Base-by-base conservation (phyloP, 2,113 vertebrate genomes). In the Gyps fulvus region DNA sequence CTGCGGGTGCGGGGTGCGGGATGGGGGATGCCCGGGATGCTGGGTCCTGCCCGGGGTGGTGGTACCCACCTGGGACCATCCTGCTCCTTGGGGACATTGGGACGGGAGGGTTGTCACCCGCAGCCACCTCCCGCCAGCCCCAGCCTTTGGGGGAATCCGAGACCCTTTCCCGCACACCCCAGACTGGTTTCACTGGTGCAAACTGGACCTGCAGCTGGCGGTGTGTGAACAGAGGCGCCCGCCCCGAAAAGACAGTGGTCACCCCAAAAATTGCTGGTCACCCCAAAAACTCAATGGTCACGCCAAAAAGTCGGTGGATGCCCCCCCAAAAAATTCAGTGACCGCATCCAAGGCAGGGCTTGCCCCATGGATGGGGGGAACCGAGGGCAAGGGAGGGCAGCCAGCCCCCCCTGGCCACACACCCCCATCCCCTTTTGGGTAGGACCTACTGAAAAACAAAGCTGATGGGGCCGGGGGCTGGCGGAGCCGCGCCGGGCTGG, bases 201-300 rank as follows among this genome's bases (percentile, higher is more conserved):
- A 76, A 77, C 54, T 16, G 72, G 88, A 43, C 6, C 2, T 16
- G 49, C 3, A 21, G 27, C 55, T 15, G 5, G 15, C 0, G 1
- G 31, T 5, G 7, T 1, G 6, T 19, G 15, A n/a, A 54, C 1
- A 17, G 52, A 40, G 47, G 18, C 0, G 3, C 13, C 8, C 5
- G 3, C 79, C 61, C n/a, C 52, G 10, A 71, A 66, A 59, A 25
- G 2, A 4, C 4, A 1, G 5, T 3, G n/a, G 2, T 9, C 43
- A 23, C 21, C 13, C 34, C 18, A 40, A 78, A 72, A 66, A 47
- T 1, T 6, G 0, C 2, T 1, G 9, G n/a, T 5, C 6, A 3
- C 14, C 31, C 49, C 43, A 25, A 31, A 77, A 88, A 58, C 2
- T 22, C 17, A 5, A 18, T 3, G 19, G 4, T 15, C 20, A 22